Conservation (phyloP, 2,888 invertebrate species). For the Lycophotia porphyrea region DNA sequence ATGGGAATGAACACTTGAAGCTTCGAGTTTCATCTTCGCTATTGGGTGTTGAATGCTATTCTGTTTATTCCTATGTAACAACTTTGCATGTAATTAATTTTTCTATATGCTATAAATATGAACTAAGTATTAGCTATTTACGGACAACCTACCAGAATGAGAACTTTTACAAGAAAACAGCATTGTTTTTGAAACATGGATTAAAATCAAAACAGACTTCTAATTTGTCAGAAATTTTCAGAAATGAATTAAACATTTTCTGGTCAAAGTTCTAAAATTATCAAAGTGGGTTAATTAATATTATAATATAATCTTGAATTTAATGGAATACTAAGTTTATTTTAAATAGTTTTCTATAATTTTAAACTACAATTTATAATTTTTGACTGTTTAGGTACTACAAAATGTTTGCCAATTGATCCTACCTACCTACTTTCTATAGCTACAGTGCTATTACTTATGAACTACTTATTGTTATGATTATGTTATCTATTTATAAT, state of each 20-base stretch:
- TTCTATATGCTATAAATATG: conserved; percentile 10
- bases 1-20: conserved; percentile 49
- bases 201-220: neutral
- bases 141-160: conserved; percentile 14
- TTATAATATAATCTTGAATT: conserved; percentile 14
- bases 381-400: conserved; percentile 21
- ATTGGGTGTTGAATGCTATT: conserved; percentile 10
- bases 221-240: neutral
- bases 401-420: conserved; percentile 12
- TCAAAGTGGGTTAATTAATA: conserved; percentile 21
- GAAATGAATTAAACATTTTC: conserved; percentile 33
- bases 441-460: conserved; percentile 57
- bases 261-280: conserved; percentile 34
- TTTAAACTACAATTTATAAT: conserved; percentile 33
- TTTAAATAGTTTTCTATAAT: conserved; percentile 27
- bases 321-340: conserved; percentile 15
- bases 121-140: conserved; percentile 32
- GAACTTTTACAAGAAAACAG: conserved; percentile 41
- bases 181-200: neutral
- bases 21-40: conserved; percentile 36
- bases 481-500: conserved; percentile 43
- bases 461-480: conserved; percentile 33
- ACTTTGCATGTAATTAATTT: neutral
- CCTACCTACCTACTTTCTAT: conserved; percentile 48
- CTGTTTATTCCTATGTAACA: conserved; percentile 14